Evolutionary conservation across 2,113 vertebrate genomes (phyloP).

Genomic region (Petroica traversi): DNA sequence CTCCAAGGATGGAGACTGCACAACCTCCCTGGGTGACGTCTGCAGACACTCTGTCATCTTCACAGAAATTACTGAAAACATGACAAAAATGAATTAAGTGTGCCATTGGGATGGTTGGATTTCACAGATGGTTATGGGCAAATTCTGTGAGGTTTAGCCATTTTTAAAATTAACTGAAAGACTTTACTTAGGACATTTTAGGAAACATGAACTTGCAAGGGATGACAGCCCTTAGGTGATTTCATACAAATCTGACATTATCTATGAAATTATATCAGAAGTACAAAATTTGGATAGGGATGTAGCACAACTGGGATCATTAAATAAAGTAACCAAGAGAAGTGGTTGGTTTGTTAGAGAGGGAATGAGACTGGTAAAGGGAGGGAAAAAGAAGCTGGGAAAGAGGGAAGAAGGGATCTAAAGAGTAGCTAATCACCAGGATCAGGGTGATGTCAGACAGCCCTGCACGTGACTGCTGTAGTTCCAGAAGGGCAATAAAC

Average conservation of each 20-base stretch:
- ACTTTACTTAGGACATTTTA: not conserved
- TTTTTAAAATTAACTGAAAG: not conserved
- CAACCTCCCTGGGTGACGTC: not conserved
- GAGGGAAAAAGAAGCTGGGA: accelerated
- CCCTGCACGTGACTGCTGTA: not conserved
- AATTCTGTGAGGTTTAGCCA: not conserved
- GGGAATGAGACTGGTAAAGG: not conserved
- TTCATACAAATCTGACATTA: not conserved
- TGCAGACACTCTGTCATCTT: not conserved
- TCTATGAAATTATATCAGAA: not conserved
- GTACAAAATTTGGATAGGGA: not conserved
- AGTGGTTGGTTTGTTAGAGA: not conserved
- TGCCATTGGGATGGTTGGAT: not conserved
- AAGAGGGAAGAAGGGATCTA: not conserved
- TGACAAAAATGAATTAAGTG: not conserved
- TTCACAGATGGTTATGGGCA: not conserved
- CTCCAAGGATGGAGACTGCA: not conserved
- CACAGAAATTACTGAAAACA: not conserved
- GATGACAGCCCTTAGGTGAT: not conserved
- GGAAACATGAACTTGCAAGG: not conserved
- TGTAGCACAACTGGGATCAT: not conserved
- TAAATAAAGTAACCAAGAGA: not conserved
- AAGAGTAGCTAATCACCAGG: not conserved
- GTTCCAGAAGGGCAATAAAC: not conserved
- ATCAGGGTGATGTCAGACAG: not conserved